Evolutionary conservation across 2,888 invertebrate genomes (phyloP), one percentile per base, ranked within the genome.

Genomic region (Romanomermis culicivorax): DNA sequence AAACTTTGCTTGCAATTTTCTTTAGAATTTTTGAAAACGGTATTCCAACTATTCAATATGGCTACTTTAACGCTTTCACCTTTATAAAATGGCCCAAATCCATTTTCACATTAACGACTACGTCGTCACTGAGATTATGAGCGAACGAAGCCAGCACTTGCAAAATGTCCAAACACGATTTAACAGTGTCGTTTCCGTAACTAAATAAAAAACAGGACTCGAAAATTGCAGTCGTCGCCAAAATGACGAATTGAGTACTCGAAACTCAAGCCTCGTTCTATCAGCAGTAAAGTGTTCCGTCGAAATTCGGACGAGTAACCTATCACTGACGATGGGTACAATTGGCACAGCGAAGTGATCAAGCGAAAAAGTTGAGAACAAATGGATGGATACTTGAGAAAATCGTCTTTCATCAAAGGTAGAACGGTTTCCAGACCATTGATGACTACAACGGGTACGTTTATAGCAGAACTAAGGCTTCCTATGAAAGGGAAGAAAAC

Each of bases 371-470:
- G 66, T 4, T 57, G 50, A 17, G 29, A 42, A 49, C 59, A 56
- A 26, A 59, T 11, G 59, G 59, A 62, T 26, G 65, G 72, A 67
- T 70, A 59, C 29, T 69, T 79, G 30, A 84, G 71, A 53, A 83
- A 69, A 62, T 81, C 79, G 51, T 77, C 73, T 45, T 77, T 80
- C 78, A 83, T 80, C 57, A 83, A 69, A 2, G 82, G 81, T 73
- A 82, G 78, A 48, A 83, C 73, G 60, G 80, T 78, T 63, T 77
- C 77, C 2, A 83, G 73, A 20, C 81, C 81, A 64, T 75, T 77
- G n/a, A 81, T 67, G 55, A 79, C 78, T 4, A 82, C 79, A 64
- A 80, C 78, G 0, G 77, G 74, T 1, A 77, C 64, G 23, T 29
- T 49, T 7, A 45, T 7, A 11, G 36, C 17, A 36, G 36, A n/a